Conservation (phyloP, 1,140 invertebrate genomes). For the Heliconius nattereri region DNA sequence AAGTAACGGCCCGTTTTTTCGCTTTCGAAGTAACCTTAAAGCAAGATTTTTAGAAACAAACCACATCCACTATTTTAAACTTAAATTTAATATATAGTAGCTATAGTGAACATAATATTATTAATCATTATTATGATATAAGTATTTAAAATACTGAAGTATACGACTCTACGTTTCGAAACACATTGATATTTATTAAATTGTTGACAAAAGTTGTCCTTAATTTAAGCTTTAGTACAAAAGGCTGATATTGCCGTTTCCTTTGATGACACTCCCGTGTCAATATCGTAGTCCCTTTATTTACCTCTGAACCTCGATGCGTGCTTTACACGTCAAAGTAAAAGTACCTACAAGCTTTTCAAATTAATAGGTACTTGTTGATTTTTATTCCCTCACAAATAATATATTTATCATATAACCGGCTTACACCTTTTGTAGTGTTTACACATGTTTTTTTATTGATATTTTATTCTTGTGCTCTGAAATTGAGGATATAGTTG, state of each 20-base stretch:
- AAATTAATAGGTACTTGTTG: slow-evolving; percentile 21
- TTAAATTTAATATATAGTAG: too few species aligned
- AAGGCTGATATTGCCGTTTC: slow-evolving; percentile 33
- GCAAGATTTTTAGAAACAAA: too few species aligned
- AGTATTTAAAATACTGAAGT: neutral
- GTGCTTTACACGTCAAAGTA: slow-evolving; percentile 31
- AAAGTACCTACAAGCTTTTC: slow-evolving; percentile 9
- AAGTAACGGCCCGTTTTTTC: too few species aligned
- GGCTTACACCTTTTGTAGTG: too few species aligned
- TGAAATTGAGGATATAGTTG: too few species aligned
- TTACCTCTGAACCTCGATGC: slow-evolving; percentile 15
- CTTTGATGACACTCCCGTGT: slow-evolving; percentile 25
- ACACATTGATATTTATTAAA: neutral
- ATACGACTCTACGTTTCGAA: slow-evolving; percentile 6
- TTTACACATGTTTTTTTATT: too few species aligned
- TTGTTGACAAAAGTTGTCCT: slow-evolving; percentile 15
- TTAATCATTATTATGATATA: too few species aligned
- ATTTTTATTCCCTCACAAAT: slow-evolving; percentile 25
- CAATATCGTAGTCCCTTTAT: slow-evolving; percentile 33
- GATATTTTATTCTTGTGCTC: too few species aligned
- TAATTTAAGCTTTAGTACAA: slow-evolving; percentile 18
- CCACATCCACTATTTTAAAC: too few species aligned
- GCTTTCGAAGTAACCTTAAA: too few species aligned
- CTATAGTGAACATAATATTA: too few species aligned
- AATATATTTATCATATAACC: too few species aligned